Base-by-base conservation (phyloP, 2,113 vertebrate species). In the Dasypus novemcinctus region DNA sequence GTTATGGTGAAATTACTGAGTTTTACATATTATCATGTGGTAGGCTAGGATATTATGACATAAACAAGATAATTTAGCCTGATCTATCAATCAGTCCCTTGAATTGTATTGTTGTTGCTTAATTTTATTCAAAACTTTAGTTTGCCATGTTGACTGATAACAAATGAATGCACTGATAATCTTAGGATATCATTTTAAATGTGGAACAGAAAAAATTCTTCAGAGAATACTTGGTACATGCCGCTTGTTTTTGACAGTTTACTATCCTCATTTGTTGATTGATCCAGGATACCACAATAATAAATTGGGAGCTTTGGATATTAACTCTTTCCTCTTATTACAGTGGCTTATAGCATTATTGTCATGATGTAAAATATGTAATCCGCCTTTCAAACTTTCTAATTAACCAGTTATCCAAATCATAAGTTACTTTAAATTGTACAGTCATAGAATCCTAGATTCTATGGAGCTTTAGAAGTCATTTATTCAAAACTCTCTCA, bases 371-470 rank as follows among this genome's bases (percentile, higher is more conserved):
- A 59, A 72, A 82, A 68, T 4, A 63, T 20, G 80, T 12, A 87
- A 91, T 61, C 71, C 31, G 4, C 29, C 76, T 95, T 59, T 71
- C 86, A 96, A 87, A 87, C 8, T 21, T 90, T 87, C 41, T 94
- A 87, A 66, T 90, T 87, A 59, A 79, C 85, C 17, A 23, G 2
- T 7, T 46, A 76, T 8, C 36, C 5, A 75, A 87, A 87, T 74
- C 49, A 75, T 88, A 75, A 84, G 89, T 85, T 91, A 69, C 64
- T 64, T 90, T 93, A 76, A 93, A 74, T 74, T 71, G 5, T 7
- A 80, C 1, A 95, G 43, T 43, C 76, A 46, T 29, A 85, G 36
- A 91, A 38, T 69, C n/a, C 36, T 52, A 80, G 41, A 61, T 86
- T 57, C n/a, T 74, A 12, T 93, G 64, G 29, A 81, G 85, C 9